These are phyloP conservation scores for Paramormyrops hopkinsi DNA, from an alignment of 2,797 vertebrate genomes.

Conservation along the genomic window DNA sequence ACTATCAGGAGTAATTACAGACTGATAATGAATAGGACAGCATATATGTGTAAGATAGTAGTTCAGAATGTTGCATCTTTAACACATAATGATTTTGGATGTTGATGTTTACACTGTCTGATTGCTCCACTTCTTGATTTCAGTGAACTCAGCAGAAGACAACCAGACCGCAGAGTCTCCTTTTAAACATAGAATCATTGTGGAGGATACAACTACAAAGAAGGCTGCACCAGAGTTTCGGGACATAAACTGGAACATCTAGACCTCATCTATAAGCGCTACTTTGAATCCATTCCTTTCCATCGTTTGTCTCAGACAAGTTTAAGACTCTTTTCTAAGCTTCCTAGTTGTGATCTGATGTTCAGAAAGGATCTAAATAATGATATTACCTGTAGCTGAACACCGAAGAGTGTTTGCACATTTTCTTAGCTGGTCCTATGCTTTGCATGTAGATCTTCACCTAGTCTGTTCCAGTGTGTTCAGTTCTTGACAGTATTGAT, in stretches of 20 bases:
- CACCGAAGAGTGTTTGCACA: background rate
- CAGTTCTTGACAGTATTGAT: background rate
- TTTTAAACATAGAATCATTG: constrained; percentile 30
- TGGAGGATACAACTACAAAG: constrained; percentile 44
- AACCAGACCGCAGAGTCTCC: constrained; percentile 31
- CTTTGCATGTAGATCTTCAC: background rate
- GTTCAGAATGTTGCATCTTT: background rate
- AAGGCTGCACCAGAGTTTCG: constrained; percentile 40
- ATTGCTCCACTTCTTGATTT: constrained; percentile 39
- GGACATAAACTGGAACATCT: constrained; percentile 53
- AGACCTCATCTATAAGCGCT: constrained; percentile 24
- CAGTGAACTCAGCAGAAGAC: constrained; percentile 30
- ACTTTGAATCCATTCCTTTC: constrained; percentile 2
- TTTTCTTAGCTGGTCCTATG: background rate
- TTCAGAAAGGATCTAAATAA: background rate
- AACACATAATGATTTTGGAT: background rate
- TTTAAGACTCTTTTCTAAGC: constrained; percentile 22
- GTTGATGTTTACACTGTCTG: background rate
- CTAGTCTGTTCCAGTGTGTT: background rate
- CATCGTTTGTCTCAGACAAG: constrained; percentile 14
- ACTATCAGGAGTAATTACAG: background rate
- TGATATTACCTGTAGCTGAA: background rate
- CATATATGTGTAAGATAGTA: background rate
- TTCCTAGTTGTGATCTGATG: background rate
- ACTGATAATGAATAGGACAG: background rate